Conservation (phyloP, 2,797 vertebrate species). For the Myiotriccus ornatus region DNA sequence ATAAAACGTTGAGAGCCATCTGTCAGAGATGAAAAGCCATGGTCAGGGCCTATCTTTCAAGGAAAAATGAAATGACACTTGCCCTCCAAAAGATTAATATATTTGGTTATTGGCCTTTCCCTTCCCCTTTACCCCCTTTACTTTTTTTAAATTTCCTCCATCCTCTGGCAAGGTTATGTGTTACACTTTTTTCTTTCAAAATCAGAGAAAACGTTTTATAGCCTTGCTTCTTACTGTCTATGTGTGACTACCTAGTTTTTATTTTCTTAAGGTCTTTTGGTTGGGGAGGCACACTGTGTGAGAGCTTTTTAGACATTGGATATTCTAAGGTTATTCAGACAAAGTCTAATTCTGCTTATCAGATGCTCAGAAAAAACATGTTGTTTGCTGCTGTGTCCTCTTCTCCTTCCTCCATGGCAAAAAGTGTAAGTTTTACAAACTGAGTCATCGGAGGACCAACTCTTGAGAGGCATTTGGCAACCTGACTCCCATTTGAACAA, state of each 20-base stretch:
- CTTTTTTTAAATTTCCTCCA: background rate
- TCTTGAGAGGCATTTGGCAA: background rate
- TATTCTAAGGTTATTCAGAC: background rate
- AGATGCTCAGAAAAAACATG: background rate
- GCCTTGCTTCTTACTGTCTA: background rate
- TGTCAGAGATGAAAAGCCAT: constrained; percentile 53
- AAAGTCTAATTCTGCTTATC: background rate
- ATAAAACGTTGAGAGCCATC: constrained; percentile 49
- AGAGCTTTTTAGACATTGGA: background rate
- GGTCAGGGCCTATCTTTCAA: constrained; percentile 41
- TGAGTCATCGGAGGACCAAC: background rate
- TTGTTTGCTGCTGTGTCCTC: background rate
- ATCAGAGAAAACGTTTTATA: background rate
- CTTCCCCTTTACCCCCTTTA: background rate
- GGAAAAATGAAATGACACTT: constrained; percentile 52
- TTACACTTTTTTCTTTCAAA: background rate
- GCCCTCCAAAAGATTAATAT: constrained; percentile 42
- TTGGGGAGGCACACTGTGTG: background rate
- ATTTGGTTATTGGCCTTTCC: constrained; percentile 41
- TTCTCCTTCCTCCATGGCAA: background rate
- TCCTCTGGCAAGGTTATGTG: background rate
- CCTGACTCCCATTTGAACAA: background rate
- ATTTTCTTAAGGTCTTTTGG: background rate
- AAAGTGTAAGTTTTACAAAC: background rate
- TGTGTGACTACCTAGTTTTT: background rate